phyloP scores from a whole-genome alignment of 2,888 invertebrate genomes.

The Hypomecis atomaria region DNA sequence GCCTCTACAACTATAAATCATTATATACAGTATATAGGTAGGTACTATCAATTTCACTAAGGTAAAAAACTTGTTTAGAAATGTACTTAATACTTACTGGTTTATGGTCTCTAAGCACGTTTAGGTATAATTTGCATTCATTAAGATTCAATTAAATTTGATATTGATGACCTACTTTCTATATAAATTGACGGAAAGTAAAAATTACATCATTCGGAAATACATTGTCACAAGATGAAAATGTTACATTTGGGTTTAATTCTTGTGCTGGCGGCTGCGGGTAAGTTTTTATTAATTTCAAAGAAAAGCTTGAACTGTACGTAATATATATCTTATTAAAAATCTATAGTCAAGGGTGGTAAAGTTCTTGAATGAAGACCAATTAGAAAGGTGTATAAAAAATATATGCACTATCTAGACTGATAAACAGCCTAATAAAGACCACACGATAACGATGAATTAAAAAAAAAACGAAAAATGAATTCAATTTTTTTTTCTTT shows the following conservation, averaged over 20 bases:
- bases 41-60: slow-evolving; percentile 21
- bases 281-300: slow-evolving; percentile 48
- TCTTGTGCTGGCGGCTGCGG: slow-evolving; percentile 45
- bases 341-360: too few species aligned
- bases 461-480: too few species aligned
- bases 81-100: slow-evolving; percentile 1
- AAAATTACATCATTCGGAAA: slow-evolving; percentile 40
- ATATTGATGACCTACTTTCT: slow-evolving; percentile 44
- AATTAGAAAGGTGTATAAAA: too few species aligned
- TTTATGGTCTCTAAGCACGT: slow-evolving; percentile 16
- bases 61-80: slow-evolving; percentile 21
- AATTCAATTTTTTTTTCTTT: too few species aligned
- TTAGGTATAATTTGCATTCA: background rate
- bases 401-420: too few species aligned
- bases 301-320: too few species aligned
- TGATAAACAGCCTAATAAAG: too few species aligned
- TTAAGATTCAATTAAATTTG: slow-evolving; percentile 34
- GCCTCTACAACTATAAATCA: too few species aligned
- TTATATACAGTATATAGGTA: too few species aligned
- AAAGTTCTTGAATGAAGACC: too few species aligned
- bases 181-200: slow-evolving; percentile 47
- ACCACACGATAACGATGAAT: too few species aligned
- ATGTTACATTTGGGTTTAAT: slow-evolving; percentile 49
- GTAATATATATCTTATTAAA: too few species aligned
- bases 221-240: slow-evolving; percentile 23